Conservation (phyloP, 2,113 vertebrate species). For the Pelodiscus sinensis region DNA sequence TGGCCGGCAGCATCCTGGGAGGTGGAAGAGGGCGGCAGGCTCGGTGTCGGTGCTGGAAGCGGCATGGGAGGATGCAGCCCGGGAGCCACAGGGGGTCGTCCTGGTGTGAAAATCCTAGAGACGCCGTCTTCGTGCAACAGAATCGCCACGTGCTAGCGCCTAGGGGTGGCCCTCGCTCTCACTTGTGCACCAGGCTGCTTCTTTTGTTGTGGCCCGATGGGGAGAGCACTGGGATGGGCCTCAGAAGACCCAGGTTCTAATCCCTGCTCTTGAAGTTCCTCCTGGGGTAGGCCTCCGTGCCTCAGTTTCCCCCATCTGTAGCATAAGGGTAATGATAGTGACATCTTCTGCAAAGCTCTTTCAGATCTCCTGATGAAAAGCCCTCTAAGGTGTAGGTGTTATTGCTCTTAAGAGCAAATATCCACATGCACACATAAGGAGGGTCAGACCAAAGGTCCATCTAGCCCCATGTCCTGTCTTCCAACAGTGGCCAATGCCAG, state of each 20-base stretch:
- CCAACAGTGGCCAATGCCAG: too few relatives aligned
- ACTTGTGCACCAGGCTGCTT: background rate
- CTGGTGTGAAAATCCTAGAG: slow-evolving; percentile 61
- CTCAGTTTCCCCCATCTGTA: background rate
- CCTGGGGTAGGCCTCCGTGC: background rate
- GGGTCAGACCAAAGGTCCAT: too few relatives aligned
- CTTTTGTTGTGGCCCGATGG: background rate
- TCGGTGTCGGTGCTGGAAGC: slow-evolving; percentile 38
- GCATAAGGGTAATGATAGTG: background rate
- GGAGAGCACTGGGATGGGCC: background rate
- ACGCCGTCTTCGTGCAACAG: slow-evolving; percentile 68
- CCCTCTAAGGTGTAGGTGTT: background rate
- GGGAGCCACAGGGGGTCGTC: slow-evolving; percentile 17
- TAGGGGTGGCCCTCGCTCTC: background rate
- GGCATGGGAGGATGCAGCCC: background rate
- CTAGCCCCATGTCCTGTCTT: too few relatives aligned
- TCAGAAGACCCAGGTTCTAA: background rate
- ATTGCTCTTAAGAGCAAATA: background rate
- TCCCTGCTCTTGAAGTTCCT: background rate
- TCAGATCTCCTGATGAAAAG: background rate
- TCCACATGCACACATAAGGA: too few relatives aligned
- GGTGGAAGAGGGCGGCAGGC: slow-evolving; percentile 32
- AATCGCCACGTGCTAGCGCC: slow-evolving; percentile 56
- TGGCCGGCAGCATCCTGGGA: background rate
- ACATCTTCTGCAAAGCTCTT: background rate